A percentile compares a stretch with the other conserved stretches of the same genome.
phyloP scores from a whole-genome alignment of 2,113 vertebrate species.

The Porphyrio hochstetteri region DNA sequence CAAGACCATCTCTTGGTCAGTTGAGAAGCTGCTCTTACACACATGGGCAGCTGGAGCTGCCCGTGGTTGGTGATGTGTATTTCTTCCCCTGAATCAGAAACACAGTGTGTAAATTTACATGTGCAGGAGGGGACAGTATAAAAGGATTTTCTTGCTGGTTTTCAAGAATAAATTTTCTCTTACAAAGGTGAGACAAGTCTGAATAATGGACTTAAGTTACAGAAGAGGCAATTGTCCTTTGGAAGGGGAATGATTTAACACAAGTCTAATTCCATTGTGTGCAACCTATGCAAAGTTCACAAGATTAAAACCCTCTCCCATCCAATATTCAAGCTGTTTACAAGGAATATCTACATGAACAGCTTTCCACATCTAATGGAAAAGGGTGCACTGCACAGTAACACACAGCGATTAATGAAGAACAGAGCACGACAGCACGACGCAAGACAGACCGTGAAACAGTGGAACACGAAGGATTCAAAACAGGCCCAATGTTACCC shows the following conservation, averaged over 20 bases:
- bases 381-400: background rate
- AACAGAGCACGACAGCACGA: conserved; percentile 54
- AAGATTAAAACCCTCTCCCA: background rate
- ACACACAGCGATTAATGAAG: conserved; percentile 25
- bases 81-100: background rate
- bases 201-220: background rate
- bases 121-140: background rate
- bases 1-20: background rate
- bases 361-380: background rate
- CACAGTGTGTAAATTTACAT: background rate
- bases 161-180: background rate
- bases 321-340: background rate
- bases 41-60: background rate
- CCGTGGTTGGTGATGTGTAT: background rate
- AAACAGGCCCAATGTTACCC: conserved; percentile 54
- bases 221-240: background rate
- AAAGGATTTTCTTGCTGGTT: background rate
- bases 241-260: background rate
- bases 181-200: background rate
- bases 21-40: background rate
- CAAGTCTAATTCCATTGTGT: background rate
- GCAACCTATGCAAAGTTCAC: background rate
- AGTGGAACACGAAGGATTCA: conserved; percentile 27
- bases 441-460: conserved; percentile 14
- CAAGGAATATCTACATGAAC: background rate